Conservation (phyloP, 2,113 vertebrate species). For the Lophius piscatorius region DNA sequence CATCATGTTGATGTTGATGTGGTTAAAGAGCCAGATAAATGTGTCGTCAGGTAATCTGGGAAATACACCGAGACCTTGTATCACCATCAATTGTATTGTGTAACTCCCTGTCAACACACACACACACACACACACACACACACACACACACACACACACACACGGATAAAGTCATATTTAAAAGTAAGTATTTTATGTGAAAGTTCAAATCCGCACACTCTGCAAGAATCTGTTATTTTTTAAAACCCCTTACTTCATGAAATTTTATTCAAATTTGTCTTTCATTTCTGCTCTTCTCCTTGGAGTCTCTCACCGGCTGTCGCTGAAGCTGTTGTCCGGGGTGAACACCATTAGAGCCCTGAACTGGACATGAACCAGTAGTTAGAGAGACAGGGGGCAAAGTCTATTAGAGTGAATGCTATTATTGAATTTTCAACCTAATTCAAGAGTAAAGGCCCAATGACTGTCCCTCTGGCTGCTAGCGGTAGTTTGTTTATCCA, state of each 20-base stretch:
- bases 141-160: too few species aligned
- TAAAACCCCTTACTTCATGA: too few species aligned
- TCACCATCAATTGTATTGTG: constrained; percentile 2
- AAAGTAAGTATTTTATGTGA: too few species aligned
- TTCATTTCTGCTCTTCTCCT: too few species aligned
- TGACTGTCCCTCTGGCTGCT: constrained; percentile 32
- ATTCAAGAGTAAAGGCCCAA: constrained; percentile 53
- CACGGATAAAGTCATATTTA: too few species aligned
- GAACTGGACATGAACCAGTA: constrained; percentile 67
- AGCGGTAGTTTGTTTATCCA: constrained; percentile 16
- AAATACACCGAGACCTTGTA: constrained; percentile 40
- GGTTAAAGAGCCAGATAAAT: constrained; percentile 20
- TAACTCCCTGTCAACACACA: background rate
- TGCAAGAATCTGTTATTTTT: too few species aligned
- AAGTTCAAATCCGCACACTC: too few species aligned
- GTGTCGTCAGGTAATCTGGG: constrained; percentile 43
- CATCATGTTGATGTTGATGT: constrained; percentile 31
- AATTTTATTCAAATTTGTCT: too few species aligned
- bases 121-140: too few species aligned
- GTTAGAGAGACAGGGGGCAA: constrained; percentile 39
- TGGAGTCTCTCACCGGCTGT: too few species aligned
- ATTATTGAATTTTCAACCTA: constrained; percentile 67
- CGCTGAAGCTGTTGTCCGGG: constrained; percentile 28
- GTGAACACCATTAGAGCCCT: constrained; percentile 54
- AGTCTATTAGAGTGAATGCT: constrained; percentile 59